Evolutionary conservation across 92 coral and sea anemone species (phyloP).

Genomic region (Isaurus tuberculatus): DNA sequence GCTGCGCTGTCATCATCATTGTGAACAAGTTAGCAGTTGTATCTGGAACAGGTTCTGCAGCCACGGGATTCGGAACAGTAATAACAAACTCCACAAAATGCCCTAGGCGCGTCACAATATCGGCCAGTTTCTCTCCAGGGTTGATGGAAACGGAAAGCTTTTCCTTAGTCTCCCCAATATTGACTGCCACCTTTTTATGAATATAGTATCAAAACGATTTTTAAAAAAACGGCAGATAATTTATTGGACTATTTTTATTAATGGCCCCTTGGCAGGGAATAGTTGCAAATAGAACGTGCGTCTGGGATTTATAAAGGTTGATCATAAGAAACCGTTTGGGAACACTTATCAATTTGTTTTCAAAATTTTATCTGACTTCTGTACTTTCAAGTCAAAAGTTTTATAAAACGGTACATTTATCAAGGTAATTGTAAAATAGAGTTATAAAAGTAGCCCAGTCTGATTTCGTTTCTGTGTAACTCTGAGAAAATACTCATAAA

Average conservation of each 20-base stretch:
- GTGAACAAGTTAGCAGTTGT: slow-evolving; percentile 10
- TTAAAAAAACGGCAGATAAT: background rate
- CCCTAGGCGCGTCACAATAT: slow-evolving; percentile 29
- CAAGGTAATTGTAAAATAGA: slow-evolving; percentile 6
- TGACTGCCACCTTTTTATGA: slow-evolving; percentile 31
- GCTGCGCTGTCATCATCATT: slow-evolving; percentile 26
- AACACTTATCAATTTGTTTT: slow-evolving; percentile 33
- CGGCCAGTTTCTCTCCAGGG: slow-evolving; percentile 23
- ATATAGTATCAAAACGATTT: slow-evolving; percentile 35
- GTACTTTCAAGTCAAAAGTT: slow-evolving; percentile 28
- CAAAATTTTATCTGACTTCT: slow-evolving; percentile 23
- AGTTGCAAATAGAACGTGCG: slow-evolving; percentile 21
- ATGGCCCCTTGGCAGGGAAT: slow-evolving; percentile 2
- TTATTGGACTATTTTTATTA: background rate
- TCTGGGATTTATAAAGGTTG: slow-evolving; percentile 19
- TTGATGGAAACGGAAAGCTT: slow-evolving; percentile 19
- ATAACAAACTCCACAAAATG: slow-evolving; percentile 32
- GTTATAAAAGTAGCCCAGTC: slow-evolving; percentile 26
- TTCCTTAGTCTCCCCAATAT: slow-evolving; percentile 28
- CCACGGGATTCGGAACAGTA: slow-evolving; percentile 17
- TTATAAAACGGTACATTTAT: slow-evolving; percentile 16
- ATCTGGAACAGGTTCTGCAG: slow-evolving; percentile 16
- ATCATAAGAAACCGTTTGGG: slow-evolving; percentile 20
- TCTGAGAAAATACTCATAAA: slow-evolving; percentile 34
- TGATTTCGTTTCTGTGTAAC: slow-evolving; percentile 25